Percentiles rank a stretch among this genome's conserved stretches.
phyloP scores from a whole-genome alignment of 1,140 invertebrate genomes.

The Drosophila lini region DNA sequence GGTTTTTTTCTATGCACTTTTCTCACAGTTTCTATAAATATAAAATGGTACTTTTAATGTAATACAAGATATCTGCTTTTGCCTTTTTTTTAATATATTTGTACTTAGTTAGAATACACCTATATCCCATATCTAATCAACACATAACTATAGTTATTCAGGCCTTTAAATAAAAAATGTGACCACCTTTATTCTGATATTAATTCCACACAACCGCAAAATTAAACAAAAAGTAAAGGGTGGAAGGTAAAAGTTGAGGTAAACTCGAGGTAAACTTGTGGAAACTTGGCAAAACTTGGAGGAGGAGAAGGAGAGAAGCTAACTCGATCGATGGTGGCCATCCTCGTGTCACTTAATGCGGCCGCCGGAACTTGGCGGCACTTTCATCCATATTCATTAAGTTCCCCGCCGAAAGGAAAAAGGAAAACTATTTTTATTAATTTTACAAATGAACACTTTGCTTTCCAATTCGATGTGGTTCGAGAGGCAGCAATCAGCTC shows the following conservation, averaged over 20 bases:
- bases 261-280: constrained; percentile 4
- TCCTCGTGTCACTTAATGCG: constrained; percentile 19
- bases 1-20: no score
- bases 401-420: background rate
- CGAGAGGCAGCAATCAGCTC: constrained; percentile 7
- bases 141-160: background rate
- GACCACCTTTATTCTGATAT: background rate
- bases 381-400: constrained; percentile 44
- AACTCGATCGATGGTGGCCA: constrained; percentile 4
- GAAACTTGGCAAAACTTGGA: constrained; percentile 6
- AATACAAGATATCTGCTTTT: no score
- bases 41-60: no score
- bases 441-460: constrained; percentile 60
- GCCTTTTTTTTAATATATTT: no score
- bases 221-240: constrained; percentile 1
- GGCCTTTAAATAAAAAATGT: background rate
- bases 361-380: constrained; percentile 9
- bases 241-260: background rate
- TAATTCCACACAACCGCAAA: constrained; percentile 1
- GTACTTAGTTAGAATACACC: background rate
- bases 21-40: background rate
- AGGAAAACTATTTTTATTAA: constrained; percentile 62
- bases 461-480: constrained; percentile 37
- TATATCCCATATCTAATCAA: background rate
- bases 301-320: background rate